Conservation (phyloP, 2,113 vertebrate species). For the Lethenteron reissneri region DNA sequence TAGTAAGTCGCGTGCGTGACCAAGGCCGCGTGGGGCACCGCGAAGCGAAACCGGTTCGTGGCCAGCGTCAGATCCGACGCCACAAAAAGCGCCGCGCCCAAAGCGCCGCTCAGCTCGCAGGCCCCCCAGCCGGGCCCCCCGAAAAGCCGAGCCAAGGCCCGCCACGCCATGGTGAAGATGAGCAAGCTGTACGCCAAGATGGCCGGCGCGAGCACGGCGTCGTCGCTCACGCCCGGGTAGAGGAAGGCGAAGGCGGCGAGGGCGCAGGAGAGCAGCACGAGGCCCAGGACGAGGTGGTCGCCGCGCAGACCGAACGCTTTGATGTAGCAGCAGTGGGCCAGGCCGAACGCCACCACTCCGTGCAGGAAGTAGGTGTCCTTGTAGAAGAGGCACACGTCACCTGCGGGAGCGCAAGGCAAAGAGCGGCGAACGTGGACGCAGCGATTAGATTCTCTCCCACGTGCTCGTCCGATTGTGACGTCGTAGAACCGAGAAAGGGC, state of each 20-base stretch:
- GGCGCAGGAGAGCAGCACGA: neutral
- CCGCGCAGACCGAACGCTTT: neutral
- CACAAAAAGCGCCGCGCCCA: conserved; percentile 74
- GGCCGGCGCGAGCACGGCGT: neutral
- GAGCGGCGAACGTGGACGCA: no score
- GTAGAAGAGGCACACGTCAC: conserved; percentile 4
- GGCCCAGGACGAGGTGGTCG: neutral
- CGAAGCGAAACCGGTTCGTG: conserved; percentile 86
- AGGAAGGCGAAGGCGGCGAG: neutral
- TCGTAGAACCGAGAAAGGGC: no score
- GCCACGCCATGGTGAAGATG: conserved; percentile 90
- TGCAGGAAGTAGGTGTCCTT: neutral
- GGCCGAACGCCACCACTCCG: neutral
- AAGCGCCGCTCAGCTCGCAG: conserved; percentile 64
- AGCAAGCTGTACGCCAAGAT: conserved; percentile 36
- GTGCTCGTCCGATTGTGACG: no score
- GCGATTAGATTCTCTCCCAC: no score
- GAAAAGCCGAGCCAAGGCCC: conserved; percentile 62
- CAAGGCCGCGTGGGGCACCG: conserved; percentile 61
- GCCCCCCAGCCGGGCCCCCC: conserved; percentile 47
- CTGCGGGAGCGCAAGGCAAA: conserved; percentile 1
- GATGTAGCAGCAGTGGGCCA: neutral
- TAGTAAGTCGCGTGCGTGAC: conserved; percentile 98
- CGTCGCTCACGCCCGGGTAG: neutral
- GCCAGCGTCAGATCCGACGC: conserved; percentile 79